These are phyloP conservation scores for Gallinago jamesoni DNA, from an alignment of 2,113 vertebrate species.

Conservation along the genomic window DNA sequence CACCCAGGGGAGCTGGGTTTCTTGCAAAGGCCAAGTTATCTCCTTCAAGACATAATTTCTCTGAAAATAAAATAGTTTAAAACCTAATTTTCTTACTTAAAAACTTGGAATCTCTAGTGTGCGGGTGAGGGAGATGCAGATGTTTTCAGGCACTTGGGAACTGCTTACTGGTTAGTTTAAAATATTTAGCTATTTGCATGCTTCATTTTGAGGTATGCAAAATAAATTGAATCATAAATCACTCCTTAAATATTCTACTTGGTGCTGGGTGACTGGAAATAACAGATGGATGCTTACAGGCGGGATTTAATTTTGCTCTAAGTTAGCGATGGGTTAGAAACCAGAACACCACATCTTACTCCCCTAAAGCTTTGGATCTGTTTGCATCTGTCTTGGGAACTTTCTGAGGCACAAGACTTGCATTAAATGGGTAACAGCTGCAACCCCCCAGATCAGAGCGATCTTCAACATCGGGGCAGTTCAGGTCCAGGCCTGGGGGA, in stretches of 20 bases:
- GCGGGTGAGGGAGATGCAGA: slow-evolving; percentile 34
- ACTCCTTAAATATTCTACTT: slow-evolving; percentile 64
- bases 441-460: neutral
- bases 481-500: neutral
- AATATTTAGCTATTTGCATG: slow-evolving; percentile 62
- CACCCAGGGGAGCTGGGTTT: neutral
- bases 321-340: slow-evolving; percentile 34
- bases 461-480: rapidly evolving
- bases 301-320: slow-evolving; percentile 34
- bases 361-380: neutral
- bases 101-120: neutral
- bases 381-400: slow-evolving; percentile 20
- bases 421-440: neutral
- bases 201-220: slow-evolving; percentile 43
- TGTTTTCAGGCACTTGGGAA: slow-evolving; percentile 29
- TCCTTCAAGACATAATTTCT: slow-evolving; percentile 11
- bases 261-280: slow-evolving; percentile 54
- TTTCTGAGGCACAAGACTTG: neutral
- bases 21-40: slow-evolving; percentile 24
- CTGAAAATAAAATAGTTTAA: slow-evolving; percentile 15
- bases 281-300: slow-evolving; percentile 63
- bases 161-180: slow-evolving; percentile 40
- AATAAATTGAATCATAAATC: slow-evolving; percentile 70
- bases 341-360: neutral
- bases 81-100: slow-evolving; percentile 3